A percentile compares a stretch with the other conserved stretches of the same genome.
Evolutionary conservation across 2,888 invertebrate species (phyloP).

Genomic region (Petrolisthes manimaculis): DNA sequence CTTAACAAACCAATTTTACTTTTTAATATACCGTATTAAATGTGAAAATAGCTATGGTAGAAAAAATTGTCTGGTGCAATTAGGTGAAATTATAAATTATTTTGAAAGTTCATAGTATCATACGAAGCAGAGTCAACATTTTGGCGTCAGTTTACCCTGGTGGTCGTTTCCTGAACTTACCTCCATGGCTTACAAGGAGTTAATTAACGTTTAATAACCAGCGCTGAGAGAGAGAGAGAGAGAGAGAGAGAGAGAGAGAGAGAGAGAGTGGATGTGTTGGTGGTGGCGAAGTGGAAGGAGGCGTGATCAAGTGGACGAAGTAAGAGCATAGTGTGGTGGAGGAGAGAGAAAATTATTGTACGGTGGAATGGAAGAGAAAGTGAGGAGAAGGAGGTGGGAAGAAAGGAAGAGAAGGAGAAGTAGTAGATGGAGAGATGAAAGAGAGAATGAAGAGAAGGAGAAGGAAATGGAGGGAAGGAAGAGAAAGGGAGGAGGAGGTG

Average conservation of each 20-base stretch:
- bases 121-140: no score
- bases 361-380: slow-evolving; percentile 2
- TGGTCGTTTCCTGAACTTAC: no score
- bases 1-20: no score
- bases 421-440: neutral
- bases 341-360: neutral
- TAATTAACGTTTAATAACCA: no score
- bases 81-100: no score
- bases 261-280: neutral
- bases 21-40: no score
- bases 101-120: no score
- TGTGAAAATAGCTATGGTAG: no score
- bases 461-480: neutral
- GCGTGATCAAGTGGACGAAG: slow-evolving; percentile 2
- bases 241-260: neutral
- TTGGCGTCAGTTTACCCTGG: no score
- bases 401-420: neutral
- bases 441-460: neutral
- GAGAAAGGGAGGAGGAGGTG: neutral
- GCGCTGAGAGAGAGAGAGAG: neutral
- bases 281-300: neutral
- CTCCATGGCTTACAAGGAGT: no score
- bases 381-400: neutral
- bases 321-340: neutral
- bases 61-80: no score